A percentile compares a stretch with the other conserved stretches of the same genome.
Evolutionary conservation across 2,113 vertebrate genomes (phyloP).

Genomic region (Octodon degus): DNA sequence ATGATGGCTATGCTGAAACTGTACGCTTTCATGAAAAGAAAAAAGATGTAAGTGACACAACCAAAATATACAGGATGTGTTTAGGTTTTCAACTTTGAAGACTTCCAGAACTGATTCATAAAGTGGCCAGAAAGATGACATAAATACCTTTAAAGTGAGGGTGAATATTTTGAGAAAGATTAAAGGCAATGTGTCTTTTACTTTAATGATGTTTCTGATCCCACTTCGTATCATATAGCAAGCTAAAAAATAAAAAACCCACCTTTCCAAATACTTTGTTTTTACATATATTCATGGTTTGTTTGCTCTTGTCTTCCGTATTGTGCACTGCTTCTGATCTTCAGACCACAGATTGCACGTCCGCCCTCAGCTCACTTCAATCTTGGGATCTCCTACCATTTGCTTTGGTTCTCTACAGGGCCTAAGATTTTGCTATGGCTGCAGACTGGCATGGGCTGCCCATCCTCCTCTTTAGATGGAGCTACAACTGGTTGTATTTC

Average conservation of each 20-base stretch:
- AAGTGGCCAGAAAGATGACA: background rate
- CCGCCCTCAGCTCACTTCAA: background rate
- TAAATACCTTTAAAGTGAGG: background rate
- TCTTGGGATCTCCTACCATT: background rate
- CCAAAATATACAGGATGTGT: background rate
- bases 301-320: background rate
- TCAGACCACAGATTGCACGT: background rate
- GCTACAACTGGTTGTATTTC: background rate
- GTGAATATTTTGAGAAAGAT: background rate
- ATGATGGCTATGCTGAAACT: background rate
- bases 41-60: background rate
- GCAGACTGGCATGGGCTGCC: accelerated
- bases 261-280: background rate
- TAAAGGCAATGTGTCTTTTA: background rate
- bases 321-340: background rate
- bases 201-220: background rate
- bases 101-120: background rate
- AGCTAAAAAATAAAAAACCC: background rate
- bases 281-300: background rate
- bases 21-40: background rate
- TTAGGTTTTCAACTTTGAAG: background rate
- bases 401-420: background rate
- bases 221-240: background rate
- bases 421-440: background rate
- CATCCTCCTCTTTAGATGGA: background rate